Conservation (phyloP, 2,888 invertebrate genomes). For the Papilio gigon region DNA sequence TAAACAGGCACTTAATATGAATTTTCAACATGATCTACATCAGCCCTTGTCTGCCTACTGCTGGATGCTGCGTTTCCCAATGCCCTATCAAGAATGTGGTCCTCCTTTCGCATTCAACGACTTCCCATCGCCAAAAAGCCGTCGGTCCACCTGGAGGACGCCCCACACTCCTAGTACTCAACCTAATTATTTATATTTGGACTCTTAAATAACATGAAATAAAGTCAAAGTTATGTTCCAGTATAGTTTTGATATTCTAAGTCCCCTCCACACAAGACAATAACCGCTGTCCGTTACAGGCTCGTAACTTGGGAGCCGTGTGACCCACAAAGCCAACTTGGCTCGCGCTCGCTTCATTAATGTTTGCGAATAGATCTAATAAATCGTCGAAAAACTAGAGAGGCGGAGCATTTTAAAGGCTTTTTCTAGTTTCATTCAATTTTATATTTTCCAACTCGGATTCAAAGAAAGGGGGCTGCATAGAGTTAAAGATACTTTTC, state of each 20-base stretch:
- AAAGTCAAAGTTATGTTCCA: background rate
- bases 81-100: too few relatives aligned
- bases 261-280: conserved; percentile 23
- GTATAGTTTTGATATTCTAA: conserved; percentile 7
- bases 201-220: background rate
- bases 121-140: too few relatives aligned
- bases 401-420: conserved; percentile 3
- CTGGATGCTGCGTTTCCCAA: too few relatives aligned
- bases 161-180: too few relatives aligned
- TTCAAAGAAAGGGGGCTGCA: background rate
- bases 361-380: conserved; percentile 33
- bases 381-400: conserved; percentile 30
- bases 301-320: conserved; percentile 32
- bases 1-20: too few relatives aligned
- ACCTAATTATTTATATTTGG: too few relatives aligned
- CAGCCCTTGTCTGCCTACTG: too few relatives aligned
- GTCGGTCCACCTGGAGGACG: too few relatives aligned
- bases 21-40: too few relatives aligned
- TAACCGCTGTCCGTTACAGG: conserved; percentile 28
- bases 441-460: background rate
- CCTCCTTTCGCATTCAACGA: too few relatives aligned
- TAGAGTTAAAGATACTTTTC: background rate
- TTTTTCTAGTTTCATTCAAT: conserved; percentile 12
- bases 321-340: conserved; percentile 35
- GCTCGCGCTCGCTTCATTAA: conserved; percentile 33